A percentile compares a stretch with the other conserved stretches of the same genome.
phyloP scores from a whole-genome alignment of 2,888 invertebrate genomes.

The Frankliniella intonsa region DNA sequence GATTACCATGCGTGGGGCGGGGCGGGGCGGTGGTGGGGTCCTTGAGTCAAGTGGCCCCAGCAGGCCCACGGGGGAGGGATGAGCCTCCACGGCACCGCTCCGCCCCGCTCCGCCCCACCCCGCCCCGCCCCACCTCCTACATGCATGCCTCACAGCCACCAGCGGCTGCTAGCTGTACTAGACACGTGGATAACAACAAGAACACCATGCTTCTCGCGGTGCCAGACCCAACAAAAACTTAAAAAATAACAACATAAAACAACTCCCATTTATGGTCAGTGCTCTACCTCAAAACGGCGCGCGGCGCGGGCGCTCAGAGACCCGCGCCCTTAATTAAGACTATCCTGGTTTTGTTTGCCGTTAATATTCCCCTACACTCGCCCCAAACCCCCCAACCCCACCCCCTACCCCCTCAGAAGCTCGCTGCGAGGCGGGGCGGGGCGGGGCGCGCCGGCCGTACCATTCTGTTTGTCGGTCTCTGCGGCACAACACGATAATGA shows the following conservation, averaged over 20 bases:
- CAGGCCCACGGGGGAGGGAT: background rate
- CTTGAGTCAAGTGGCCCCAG: constrained; percentile 15
- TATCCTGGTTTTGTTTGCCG: background rate
- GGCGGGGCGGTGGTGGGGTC: background rate
- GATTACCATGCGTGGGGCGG: constrained; percentile 3
- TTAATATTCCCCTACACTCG: no score
- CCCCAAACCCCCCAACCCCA: no score
- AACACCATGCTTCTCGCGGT: no score
- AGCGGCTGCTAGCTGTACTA: no score
- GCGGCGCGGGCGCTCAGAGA: background rate
- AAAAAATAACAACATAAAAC: no score
- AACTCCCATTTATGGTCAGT: no score
- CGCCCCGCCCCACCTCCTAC: background rate
- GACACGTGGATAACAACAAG: no score
- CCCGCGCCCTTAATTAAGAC: background rate
- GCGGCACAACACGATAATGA: constrained; percentile 26
- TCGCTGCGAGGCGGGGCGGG: background rate
- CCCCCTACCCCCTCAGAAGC: background rate
- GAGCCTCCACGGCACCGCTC: background rate
- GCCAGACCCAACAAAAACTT: no score
- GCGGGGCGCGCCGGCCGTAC: background rate
- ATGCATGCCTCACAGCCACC: no score
- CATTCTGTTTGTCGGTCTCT: constrained; percentile 26
- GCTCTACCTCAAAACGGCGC: background rate
- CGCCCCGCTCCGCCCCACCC: background rate